These are phyloP conservation scores for Actenoides lindsayi DNA, from an alignment of 2,113 vertebrate species.

Conservation along the genomic window DNA sequence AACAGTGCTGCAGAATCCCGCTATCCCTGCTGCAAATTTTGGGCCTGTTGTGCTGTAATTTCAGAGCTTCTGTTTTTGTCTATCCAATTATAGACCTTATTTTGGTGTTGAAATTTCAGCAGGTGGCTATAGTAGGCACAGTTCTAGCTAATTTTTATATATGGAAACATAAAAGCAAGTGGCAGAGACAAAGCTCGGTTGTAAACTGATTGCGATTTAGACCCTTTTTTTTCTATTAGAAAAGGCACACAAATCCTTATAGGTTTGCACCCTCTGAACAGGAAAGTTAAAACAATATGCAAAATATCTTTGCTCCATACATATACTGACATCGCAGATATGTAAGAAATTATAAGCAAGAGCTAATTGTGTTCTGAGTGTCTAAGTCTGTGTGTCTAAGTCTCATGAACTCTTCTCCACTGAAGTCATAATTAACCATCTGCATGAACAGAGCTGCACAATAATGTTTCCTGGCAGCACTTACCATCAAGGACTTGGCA, in stretches of 20 bases:
- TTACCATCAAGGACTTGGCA: slow-evolving; percentile 47
- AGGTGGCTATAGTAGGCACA: slow-evolving; percentile 44
- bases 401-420: slow-evolving; percentile 52
- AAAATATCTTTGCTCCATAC: slow-evolving; percentile 17
- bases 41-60: slow-evolving; percentile 15
- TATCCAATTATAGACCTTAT: slow-evolving; percentile 43
- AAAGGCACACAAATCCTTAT: neutral
- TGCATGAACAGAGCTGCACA: neutral
- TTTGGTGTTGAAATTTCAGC: slow-evolving; percentile 42
- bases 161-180: neutral
- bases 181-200: slow-evolving; percentile 10
- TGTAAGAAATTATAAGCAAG: slow-evolving; percentile 47
- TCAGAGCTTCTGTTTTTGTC: slow-evolving; percentile 40
- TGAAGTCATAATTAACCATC: slow-evolving; percentile 68
- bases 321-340: neutral
- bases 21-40: slow-evolving; percentile 14
- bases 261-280: slow-evolving; percentile 16
- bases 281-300: slow-evolving; percentile 12
- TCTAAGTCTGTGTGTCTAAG: neutral
- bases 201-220: slow-evolving; percentile 19
- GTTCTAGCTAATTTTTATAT: slow-evolving; percentile 35
- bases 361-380: slow-evolving; percentile 64
- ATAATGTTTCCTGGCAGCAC: slow-evolving; percentile 39
- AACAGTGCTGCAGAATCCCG: neutral
- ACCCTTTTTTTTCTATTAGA: neutral